Base-by-base conservation (phyloP, 2,888 invertebrate genomes). In the Pardosa pseudoannulata region DNA sequence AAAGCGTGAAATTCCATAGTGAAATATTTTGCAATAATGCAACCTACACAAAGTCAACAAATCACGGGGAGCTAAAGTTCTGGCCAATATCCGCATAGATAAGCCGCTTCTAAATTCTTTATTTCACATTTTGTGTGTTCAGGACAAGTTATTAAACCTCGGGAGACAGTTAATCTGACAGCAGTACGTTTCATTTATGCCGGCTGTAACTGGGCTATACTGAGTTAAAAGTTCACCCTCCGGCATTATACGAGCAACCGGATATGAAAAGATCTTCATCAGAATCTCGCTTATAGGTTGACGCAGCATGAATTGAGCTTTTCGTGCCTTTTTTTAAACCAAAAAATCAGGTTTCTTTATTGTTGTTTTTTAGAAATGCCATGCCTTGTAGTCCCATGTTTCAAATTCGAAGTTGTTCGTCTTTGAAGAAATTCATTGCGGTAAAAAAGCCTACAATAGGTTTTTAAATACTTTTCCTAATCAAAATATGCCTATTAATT, bases 131-230 rank as follows among this genome's bases (percentile, higher is more conserved):
- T 27, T 23, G 62, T 72, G 73, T 80, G 71, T 73, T 73, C 71
- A 64, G 31, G 39, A 32, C 23, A 27, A 72, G 67, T 73, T 80
- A 80, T 80, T 80, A 73, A 64, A 67, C 65, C 72, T 72, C 71
- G 23, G 27, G 65, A 65, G 73, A 67, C 64, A 32, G 36, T 27
- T 46, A 72, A 29, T 41, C 23, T 67, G 73, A 65, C 79, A 80
- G 79, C 79, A 72, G 50, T 72, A 65, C 31, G 50, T 50, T 80
- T 64, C 79, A 79, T 79, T 79, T 79, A 62, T 11, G 31, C 9
- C 6, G 23, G 70, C 36, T 46, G 41, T 46, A 46, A 46, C 16
- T 46, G 9, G 2, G 16, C n/a, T 9, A 46, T 13, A 16, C 16
- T 9, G 41, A 16, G 41, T 16, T 46, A 46, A 46, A 46, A 46